Evolutionary conservation across 2,797 vertebrate species (phyloP), one percentile per base, ranked within the genome.

Genomic region (Carapus acus): DNA sequence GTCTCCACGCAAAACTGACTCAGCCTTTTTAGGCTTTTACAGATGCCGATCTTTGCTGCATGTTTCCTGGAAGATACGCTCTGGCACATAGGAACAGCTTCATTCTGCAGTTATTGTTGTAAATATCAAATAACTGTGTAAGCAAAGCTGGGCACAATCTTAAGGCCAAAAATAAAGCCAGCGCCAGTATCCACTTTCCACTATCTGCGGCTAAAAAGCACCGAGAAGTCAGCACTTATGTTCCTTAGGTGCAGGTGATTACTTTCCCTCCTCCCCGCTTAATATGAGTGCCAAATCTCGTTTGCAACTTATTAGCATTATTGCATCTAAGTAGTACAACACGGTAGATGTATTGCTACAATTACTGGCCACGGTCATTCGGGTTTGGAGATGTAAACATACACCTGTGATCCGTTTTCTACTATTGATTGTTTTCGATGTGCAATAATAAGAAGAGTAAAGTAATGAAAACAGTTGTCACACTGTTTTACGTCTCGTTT

Each of bases 91-190:
- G 15, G 18, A 43, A 49, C 11, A 13, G 17, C 33, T 17, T 8
- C 2, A 24, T 47, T 46, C n/a, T 31, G 17, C 16, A 16, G n/a
- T 16, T 43, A 52, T 38, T 50, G n/a, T 46, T 64, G 7, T 40
- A 27, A 1, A 34, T 7, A 50, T 33, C 13, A 21, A 21, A 47
- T 36, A 11, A 17, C 2, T 24, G 17, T 29, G 19, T 20, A 43
- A 22, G 48, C 6, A 33, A 33, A 33, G 31, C 31, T 33, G 31
- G 31, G 31, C 17, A 12, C 1, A 3, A 43, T 37, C 33, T 24
- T 17, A 17, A 7, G 8, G 12, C 2, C n/a, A n/a, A 31, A 31
- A 24, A 16, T 50, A 21, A 44, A 33, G 31, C 41, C 2, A 15
- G 12, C 4, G 7, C 18, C 6, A 36, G 11, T 33, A 13, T 31